phyloP scores from a whole-genome alignment of 2,888 invertebrate genomes.

The Hirtodrosophila confusa region DNA sequence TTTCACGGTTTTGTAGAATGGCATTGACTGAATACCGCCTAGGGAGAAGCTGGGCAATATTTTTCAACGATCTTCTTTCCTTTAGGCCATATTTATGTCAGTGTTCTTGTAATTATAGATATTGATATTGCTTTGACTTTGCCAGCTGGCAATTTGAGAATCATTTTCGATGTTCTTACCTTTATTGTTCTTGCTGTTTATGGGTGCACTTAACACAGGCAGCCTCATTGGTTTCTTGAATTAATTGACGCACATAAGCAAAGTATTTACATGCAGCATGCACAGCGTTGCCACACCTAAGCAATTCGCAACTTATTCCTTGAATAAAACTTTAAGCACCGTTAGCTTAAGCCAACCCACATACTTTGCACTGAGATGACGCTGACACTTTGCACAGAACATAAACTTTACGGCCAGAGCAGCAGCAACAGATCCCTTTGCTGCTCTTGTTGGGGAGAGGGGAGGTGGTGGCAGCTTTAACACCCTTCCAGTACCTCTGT shows the following conservation, averaged over 20 bases:
- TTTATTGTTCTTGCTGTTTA: no score
- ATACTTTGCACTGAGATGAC: conserved; percentile 39
- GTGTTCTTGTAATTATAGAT: no score
- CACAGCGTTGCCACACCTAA: conserved; percentile 15
- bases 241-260: conserved; percentile 26
- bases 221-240: conserved; percentile 26
- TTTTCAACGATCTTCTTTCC: no score
- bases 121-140: no score
- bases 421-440: conserved; percentile 16
- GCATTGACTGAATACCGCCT: no score
- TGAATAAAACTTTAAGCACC: conserved; percentile 46
- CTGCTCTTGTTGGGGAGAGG: conserved; percentile 13
- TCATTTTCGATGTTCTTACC: no score
- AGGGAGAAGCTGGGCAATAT: no score
- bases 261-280: conserved; percentile 6
- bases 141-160: no score
- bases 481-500: conserved; percentile 25
- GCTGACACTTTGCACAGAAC: conserved; percentile 58
- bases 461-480: conserved; percentile 38
- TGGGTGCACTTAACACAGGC: conserved; percentile 11
- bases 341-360: conserved; percentile 23
- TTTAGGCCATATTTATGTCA: no score
- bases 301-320: conserved; percentile 37
- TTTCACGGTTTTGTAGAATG: no score
- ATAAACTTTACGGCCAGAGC: conserved; percentile 51